Percentiles rank a stretch among this genome's conserved stretches.
Conservation (phyloP, 2,888 invertebrate species). For the Nephrotoma flavescens region DNA sequence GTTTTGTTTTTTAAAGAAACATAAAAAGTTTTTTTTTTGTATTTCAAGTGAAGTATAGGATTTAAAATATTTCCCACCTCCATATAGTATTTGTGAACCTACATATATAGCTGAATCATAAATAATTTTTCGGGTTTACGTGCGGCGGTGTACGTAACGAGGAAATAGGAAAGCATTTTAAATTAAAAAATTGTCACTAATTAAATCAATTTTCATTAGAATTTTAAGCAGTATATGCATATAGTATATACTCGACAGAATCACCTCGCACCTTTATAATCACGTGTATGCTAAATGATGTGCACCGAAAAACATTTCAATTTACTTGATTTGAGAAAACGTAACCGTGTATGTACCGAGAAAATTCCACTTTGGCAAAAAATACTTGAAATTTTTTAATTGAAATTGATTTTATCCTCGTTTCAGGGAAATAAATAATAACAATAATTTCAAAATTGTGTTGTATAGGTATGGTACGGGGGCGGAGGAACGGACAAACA, state of each 20-base stretch:
- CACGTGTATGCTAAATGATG: too few species aligned
- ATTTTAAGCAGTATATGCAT: too few species aligned
- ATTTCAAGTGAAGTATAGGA: background rate
- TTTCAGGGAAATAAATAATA: background rate
- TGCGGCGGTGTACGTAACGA: too few species aligned
- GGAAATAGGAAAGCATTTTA: too few species aligned
- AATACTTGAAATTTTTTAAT: background rate
- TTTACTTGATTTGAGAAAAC: background rate
- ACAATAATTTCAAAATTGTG: background rate
- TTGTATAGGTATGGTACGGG: background rate
- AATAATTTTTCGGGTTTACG: background rate
- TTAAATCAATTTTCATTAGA: too few species aligned
- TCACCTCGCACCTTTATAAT: too few species aligned
- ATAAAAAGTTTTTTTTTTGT: background rate
- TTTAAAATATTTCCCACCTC: background rate
- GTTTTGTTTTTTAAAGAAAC: background rate
- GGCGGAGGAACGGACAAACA: background rate
- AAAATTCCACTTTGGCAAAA: background rate
- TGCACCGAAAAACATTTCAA: background rate
- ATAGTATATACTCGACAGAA: too few species aligned
- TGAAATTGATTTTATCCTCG: background rate
- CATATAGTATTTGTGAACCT: background rate
- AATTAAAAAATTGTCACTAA: too few species aligned
- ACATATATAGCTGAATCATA: background rate
- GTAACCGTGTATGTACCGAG: background rate